Conservation (phyloP, 2,797 vertebrate genomes). For the Gobionotothen gibberifrons region DNA sequence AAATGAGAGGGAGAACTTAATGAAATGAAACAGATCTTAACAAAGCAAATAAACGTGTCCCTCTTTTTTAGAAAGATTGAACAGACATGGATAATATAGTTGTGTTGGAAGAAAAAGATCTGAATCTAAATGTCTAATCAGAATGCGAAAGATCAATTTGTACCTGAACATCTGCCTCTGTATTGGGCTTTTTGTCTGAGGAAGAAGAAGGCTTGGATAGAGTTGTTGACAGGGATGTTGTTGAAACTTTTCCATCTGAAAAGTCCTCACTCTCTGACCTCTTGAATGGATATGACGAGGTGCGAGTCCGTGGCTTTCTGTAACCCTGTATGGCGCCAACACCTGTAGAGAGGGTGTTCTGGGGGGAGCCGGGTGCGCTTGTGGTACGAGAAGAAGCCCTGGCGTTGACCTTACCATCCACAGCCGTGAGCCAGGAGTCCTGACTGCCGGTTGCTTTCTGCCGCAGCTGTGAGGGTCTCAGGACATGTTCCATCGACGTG, state of each 20-base stretch:
- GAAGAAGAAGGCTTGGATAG: slow-evolving; percentile 57
- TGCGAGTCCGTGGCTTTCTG: slow-evolving; percentile 61
- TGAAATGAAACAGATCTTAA: slow-evolving; percentile 10
- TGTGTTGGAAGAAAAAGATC: neutral
- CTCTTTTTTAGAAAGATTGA: slow-evolving; percentile 2
- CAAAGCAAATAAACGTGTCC: neutral
- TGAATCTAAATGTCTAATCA: neutral
- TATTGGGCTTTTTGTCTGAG: slow-evolving; percentile 51
- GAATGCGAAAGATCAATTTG: slow-evolving; percentile 2
- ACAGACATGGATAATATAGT: neutral
- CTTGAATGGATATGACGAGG: slow-evolving; percentile 64
- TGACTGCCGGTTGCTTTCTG: slow-evolving; percentile 72
- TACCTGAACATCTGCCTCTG: slow-evolving; percentile 80
- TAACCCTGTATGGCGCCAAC: slow-evolving; percentile 62
- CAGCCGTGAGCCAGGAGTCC: slow-evolving; percentile 54
- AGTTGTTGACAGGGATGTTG: slow-evolving; percentile 51
- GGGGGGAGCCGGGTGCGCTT: slow-evolving; percentile 79
- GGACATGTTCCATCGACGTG: slow-evolving; percentile 89
- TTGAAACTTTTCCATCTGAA: slow-evolving; percentile 50
- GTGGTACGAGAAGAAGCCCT: slow-evolving; percentile 49
- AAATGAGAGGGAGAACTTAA: slow-evolving; percentile 38
- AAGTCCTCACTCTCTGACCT: slow-evolving; percentile 60
- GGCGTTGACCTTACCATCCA: slow-evolving; percentile 70
- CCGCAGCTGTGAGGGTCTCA: slow-evolving; percentile 88
- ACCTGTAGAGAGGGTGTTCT: slow-evolving; percentile 70